Base-by-base conservation (phyloP, 2,888 invertebrate species). In the Emmelina monodactyla region DNA sequence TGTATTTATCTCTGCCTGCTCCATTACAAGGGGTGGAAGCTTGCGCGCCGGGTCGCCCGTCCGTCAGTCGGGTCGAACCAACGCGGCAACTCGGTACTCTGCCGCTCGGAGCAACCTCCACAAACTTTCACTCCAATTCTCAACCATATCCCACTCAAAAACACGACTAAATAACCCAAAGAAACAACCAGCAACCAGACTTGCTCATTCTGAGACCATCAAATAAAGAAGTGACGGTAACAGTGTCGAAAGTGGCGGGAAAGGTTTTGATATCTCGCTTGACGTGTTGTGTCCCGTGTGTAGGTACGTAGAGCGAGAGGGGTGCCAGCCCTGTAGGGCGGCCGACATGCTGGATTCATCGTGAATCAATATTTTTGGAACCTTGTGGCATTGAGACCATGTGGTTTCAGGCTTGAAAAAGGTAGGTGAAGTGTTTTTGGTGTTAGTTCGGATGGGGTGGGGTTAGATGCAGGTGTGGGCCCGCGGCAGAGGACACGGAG, bases 351-450 rank as follows among this genome's bases (percentile, higher is more conserved):
- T 73, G 75, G 70, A 69, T 73, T 73, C 70, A 67, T 65, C 59
- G 71, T 76, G 76, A 79, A 78, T 79, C 79, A 75, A 78, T 79
- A 79, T 70, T 76, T 76, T 76, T 71, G 75, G 75, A 75, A 62
- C 78, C 62, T 61, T 73, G 61, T 66, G 58, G 56, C 70, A 65
- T 66, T 57, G 62, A 71, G 67, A 75, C 62, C 68, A 76, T 76
- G 79, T 67, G 66, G 64, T 70, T 67, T 62, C 54, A 62, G 65
- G 59, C 65, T 66, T 62, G 72, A 59, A 75, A 69, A 75, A 76
- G 76, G 78, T 79, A 76, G 39, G 72, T 51, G 58, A 66, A 62
- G 67, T 66, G 57, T n/a, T n/a, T n/a, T n/a, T n/a, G n/a, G 55
- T 63, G 54, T 53, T 60, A 58, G 58, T 55, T 50, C 47, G 29